phyloP scores from a whole-genome alignment of 2,797 vertebrate genomes.

The Mormyrus proboscirostris region DNA sequence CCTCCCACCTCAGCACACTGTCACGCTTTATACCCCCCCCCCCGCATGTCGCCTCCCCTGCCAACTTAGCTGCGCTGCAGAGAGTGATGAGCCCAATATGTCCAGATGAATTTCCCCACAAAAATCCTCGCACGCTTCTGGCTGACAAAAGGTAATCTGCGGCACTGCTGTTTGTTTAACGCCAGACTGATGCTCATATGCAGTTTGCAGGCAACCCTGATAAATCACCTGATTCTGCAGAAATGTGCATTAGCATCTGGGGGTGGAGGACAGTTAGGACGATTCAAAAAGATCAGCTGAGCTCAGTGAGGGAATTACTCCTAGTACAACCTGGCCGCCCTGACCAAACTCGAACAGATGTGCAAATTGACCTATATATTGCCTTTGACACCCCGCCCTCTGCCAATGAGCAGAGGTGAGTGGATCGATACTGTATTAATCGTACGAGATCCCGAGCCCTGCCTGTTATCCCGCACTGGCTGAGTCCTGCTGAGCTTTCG shows the following conservation, averaged over 20 bases:
- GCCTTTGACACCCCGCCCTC: background rate
- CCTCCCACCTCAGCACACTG: background rate
- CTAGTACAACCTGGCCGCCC: conserved; percentile 6
- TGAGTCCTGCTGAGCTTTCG: background rate
- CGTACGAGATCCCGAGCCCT: conserved; percentile 9
- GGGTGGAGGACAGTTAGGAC: too few relatives aligned
- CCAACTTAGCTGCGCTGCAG: background rate
- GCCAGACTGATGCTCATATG: background rate
- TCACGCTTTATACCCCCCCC: background rate
- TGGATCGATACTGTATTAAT: conserved; percentile 34
- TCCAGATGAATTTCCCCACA: background rate
- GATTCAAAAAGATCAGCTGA: too few relatives aligned
- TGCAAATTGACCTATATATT: conserved; percentile 28
- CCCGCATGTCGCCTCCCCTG: background rate
- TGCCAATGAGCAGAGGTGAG: background rate
- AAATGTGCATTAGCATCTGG: background rate
- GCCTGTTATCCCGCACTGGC: background rate
- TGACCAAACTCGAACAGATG: background rate
- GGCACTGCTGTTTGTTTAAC: background rate
- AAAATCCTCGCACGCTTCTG: background rate
- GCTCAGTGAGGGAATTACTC: background rate
- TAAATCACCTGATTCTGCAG: background rate
- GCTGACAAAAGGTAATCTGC: background rate
- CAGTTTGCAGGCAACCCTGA: background rate
- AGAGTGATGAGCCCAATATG: background rate